phyloP scores from a whole-genome alignment of 2,113 vertebrate genomes.

The Hippoglossus stenolepis region DNA sequence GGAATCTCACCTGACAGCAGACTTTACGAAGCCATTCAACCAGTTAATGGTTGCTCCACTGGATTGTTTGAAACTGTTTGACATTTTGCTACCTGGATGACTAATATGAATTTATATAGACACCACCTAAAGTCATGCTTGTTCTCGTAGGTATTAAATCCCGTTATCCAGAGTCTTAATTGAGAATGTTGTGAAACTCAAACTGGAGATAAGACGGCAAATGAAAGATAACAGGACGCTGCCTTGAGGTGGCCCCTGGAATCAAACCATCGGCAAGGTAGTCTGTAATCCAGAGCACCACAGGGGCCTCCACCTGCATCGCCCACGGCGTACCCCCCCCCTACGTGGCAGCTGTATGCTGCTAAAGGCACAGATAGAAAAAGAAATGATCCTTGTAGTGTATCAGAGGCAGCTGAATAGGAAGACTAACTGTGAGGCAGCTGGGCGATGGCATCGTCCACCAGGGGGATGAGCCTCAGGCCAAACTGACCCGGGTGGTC shows the following conservation, averaged over 20 bases:
- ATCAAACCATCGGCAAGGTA: constrained; percentile 13
- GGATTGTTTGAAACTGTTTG: constrained; percentile 21
- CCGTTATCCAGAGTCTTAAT: not conserved
- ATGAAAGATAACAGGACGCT: constrained; percentile 10
- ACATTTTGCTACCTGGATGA: constrained; percentile 14
- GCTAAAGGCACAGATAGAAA: constrained; percentile 20
- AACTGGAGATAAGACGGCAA: constrained; percentile 10
- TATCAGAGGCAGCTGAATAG: constrained; percentile 20
- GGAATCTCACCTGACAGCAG: constrained; percentile 12
- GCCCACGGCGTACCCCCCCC: constrained; percentile 13
- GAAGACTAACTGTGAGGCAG: not conserved
- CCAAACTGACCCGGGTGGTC: not conserved
- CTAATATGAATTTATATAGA: constrained; percentile 15
- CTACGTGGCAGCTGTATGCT: constrained; percentile 2
- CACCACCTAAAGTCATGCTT: not conserved
- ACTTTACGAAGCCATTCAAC: constrained; percentile 7
- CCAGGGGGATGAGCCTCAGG: constrained; percentile 1
- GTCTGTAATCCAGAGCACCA: constrained; percentile 26
- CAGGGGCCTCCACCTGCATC: constrained; percentile 33
- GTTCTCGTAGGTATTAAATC: constrained; percentile 5
- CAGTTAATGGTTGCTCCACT: constrained; percentile 12
- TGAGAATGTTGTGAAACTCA: not conserved
- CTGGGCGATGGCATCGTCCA: not conserved
- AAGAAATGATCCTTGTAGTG: not conserved
- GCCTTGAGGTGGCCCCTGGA: constrained; percentile 32